These are phyloP conservation scores for Mesaphorura yosii DNA, from an alignment of 1,140 invertebrate species.

Conservation along the genomic window DNA sequence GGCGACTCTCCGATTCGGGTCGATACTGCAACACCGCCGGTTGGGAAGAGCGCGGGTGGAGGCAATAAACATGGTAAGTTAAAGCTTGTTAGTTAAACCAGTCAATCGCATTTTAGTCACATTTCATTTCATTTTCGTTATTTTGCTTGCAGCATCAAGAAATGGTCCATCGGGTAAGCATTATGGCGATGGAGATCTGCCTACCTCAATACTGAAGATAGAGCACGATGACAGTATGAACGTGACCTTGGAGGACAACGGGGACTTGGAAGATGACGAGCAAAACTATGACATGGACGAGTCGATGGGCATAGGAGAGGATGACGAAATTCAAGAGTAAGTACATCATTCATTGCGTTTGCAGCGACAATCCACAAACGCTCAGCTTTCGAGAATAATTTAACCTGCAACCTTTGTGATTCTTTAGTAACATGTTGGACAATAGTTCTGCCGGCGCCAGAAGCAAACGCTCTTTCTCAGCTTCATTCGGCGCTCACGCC, in stretches of 20 bases:
- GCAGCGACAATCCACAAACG: neutral
- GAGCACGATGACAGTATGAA: conserved; percentile 22
- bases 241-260: conserved; percentile 20
- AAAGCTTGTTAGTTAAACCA: no score
- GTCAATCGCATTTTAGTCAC: no score
- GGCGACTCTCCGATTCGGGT: conserved; percentile 28
- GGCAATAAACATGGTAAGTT: no score
- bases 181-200: no score
- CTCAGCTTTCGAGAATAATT: no score
- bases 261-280: conserved; percentile 7
- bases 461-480: conserved; percentile 2
- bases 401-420: no score
- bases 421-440: no score
- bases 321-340: conserved; percentile 19
- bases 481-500: no score
- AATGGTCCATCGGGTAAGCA: no score
- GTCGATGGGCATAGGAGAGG: neutral
- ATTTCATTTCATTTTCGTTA: no score
- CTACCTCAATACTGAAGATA: conserved; percentile 20
- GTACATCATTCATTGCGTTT: neutral
- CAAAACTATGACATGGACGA: conserved; percentile 26
- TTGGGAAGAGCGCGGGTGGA: no score
- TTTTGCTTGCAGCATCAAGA: neutral
- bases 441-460: neutral
- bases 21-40: no score